Percentiles rank a stretch among this genome's conserved stretches.
Evolutionary conservation across 2,888 invertebrate genomes (phyloP).

Genomic region (Lepetodrilus schrolli): DNA sequence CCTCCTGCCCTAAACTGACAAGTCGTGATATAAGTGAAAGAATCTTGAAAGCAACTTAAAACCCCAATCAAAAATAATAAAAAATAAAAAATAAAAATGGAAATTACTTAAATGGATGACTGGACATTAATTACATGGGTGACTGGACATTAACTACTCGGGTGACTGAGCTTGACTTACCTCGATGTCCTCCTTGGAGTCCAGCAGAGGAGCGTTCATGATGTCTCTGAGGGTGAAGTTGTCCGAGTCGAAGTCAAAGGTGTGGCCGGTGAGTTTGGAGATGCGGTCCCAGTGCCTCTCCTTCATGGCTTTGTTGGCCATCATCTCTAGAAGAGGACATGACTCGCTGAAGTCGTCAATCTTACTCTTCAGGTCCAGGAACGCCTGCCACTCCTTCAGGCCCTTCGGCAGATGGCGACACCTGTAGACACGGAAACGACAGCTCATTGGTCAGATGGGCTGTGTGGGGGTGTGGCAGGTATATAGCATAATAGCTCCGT

Average conservation of each 20-base stretch:
- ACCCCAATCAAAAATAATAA: neutral
- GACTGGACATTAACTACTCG: neutral
- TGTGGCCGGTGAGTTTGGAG: constrained; percentile 79
- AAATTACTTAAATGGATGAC: neutral
- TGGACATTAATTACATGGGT: too few relatives aligned
- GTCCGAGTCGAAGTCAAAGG: constrained; percentile 86
- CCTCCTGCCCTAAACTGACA: too few relatives aligned
- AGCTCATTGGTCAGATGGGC: too few relatives aligned
- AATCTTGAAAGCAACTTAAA: too few relatives aligned
- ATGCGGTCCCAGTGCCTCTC: constrained; percentile 85
- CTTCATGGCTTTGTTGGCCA: constrained; percentile 91
- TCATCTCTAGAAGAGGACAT: constrained; percentile 88
- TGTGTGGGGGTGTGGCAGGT: too few relatives aligned
- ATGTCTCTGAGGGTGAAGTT: constrained; percentile 86
- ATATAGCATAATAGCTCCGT: too few relatives aligned
- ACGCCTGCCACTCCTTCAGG: constrained; percentile 92
- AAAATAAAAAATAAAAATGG: neutral
- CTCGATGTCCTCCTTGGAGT: constrained; percentile 90
- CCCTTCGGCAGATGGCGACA: constrained; percentile 88
- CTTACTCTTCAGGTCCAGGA: constrained; percentile 87
- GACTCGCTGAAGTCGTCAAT: constrained; percentile 93
- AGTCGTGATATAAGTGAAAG: too few relatives aligned
- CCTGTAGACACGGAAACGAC: too few relatives aligned
- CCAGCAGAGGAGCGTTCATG: constrained; percentile 88
- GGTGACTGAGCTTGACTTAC: constrained; percentile 76